These are phyloP conservation scores for Luperina testacea DNA, from an alignment of 2,888 invertebrate genomes.

Conservation along the genomic window DNA sequence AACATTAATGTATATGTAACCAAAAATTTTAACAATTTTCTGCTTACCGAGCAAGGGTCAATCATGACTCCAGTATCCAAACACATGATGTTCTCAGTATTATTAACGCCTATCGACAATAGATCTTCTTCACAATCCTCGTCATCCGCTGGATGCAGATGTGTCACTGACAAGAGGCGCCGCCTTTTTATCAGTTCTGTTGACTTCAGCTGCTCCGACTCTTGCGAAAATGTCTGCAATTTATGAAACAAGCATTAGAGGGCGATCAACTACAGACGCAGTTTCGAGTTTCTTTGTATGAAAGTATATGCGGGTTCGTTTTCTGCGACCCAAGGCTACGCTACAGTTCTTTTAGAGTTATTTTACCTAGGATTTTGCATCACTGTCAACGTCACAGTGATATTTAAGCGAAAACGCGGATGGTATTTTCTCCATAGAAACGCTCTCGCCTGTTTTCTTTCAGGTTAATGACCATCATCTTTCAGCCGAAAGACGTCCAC, in stretches of 20 bases:
- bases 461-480: too few relatives aligned
- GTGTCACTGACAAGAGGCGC: slow-evolving; percentile 75
- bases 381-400: too few relatives aligned
- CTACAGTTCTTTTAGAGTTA: too few relatives aligned
- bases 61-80: slow-evolving; percentile 72
- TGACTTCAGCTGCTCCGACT: slow-evolving; percentile 55
- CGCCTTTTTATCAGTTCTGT: slow-evolving; percentile 72
- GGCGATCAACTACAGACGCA: background rate
- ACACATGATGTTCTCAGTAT: slow-evolving; percentile 74
- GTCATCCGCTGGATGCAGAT: slow-evolving; percentile 76
- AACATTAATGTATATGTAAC: too few relatives aligned
- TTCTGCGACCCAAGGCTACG: background rate
- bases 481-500: too few relatives aligned
- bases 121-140: slow-evolving; percentile 75
- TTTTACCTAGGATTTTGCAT: too few relatives aligned
- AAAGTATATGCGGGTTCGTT: background rate
- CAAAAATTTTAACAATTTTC: background rate
- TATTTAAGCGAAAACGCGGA: too few relatives aligned
- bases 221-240: slow-evolving; percentile 20
- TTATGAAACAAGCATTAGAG: background rate
- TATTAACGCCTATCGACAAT: slow-evolving; percentile 65
- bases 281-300: too few relatives aligned
- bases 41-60: slow-evolving; percentile 78
- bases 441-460: too few relatives aligned
- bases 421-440: too few relatives aligned